A percentile compares a stretch with the other conserved stretches of the same genome.
Evolutionary conservation across 2,888 invertebrate species (phyloP).

Genomic region (Nebria salina): DNA sequence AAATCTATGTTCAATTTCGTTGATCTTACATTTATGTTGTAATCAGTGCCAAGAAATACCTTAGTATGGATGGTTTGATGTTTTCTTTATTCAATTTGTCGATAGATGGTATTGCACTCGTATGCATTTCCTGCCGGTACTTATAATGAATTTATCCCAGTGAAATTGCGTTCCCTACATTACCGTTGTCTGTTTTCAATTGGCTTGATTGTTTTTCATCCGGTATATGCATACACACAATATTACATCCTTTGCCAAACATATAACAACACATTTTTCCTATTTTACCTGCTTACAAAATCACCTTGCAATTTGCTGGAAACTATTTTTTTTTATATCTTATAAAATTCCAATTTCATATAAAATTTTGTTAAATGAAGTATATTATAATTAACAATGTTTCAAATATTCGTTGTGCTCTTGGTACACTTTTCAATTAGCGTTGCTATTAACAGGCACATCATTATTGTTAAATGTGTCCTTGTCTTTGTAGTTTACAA

Average conservation of each 20-base stretch:
- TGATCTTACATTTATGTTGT: not conserved
- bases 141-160: conserved; percentile 23
- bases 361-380: too few species aligned
- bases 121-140: conserved; percentile 17
- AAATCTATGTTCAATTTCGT: not conserved
- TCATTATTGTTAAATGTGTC: not conserved
- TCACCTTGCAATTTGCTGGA: not conserved
- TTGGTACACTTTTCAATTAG: too few species aligned
- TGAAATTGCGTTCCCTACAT: conserved; percentile 21
- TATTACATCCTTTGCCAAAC: conserved; percentile 3
- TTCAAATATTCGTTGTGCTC: too few species aligned
- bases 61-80: not conserved
- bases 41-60: not conserved
- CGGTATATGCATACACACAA: conserved; percentile 14
- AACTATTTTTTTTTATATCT: not conserved
- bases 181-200: conserved; percentile 14
- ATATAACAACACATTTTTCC: not conserved
- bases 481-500: not conserved
- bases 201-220: conserved; percentile 27
- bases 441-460: not conserved
- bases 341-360: too few species aligned
- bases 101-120: conserved; percentile 2
- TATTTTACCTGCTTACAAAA: not conserved
- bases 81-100: conserved; percentile 7
- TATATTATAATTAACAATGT: too few species aligned